phyloP scores from a whole-genome alignment of 2,888 invertebrate species.

The Augiades crinisus region DNA sequence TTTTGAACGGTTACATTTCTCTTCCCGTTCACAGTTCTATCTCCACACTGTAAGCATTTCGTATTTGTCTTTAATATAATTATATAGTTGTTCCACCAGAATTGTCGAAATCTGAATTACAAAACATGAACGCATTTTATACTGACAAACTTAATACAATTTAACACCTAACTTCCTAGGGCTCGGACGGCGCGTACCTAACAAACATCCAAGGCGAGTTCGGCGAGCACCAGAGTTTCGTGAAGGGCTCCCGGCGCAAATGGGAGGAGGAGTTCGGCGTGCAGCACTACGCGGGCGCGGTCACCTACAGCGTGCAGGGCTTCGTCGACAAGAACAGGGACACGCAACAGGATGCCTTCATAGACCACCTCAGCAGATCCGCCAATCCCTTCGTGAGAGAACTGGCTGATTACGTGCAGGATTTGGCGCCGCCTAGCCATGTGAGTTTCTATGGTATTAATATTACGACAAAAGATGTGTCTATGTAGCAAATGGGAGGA shows the following conservation, averaged over 20 bases:
- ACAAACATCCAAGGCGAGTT: conserved; percentile 94
- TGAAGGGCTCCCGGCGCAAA: conserved; percentile 92
- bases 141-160: too few species aligned
- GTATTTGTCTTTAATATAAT: too few species aligned
- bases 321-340: conserved; percentile 96
- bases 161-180: too few species aligned
- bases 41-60: too few species aligned
- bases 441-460: conserved; percentile 63
- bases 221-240: conserved; percentile 90
- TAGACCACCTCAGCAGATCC: conserved; percentile 93
- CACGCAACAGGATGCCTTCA: conserved; percentile 95
- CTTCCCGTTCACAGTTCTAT: too few species aligned
- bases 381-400: conserved; percentile 92
- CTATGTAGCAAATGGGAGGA: too few species aligned
- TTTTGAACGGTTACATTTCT: too few species aligned
- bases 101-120: too few species aligned
- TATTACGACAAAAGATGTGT: too few species aligned
- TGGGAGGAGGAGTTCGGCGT: conserved; percentile 96
- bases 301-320: conserved; percentile 90
- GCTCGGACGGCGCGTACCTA: conserved; percentile 93
- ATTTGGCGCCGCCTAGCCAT: conserved; percentile 83
- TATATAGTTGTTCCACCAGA: too few species aligned
- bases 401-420: conserved; percentile 80
- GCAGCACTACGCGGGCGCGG: conserved; percentile 93
- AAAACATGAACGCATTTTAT: too few species aligned